Evolutionary conservation across 1,140 invertebrate species (phyloP), one percentile per base, ranked within the genome.

Genomic region (Stenopsyche tienmushanensis): DNA sequence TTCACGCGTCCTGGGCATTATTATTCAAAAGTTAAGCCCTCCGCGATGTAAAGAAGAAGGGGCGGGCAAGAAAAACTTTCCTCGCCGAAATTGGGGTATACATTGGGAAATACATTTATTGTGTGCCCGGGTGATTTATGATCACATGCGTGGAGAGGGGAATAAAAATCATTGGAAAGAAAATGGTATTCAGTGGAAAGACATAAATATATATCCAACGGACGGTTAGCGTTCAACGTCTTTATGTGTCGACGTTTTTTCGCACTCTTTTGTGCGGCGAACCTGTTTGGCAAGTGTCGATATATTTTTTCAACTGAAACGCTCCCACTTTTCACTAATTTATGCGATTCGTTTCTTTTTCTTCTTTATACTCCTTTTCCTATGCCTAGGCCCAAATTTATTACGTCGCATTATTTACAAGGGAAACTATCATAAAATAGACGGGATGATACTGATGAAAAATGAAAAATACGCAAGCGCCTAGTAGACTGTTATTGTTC

Each of bases 41-140:
- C 29, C 58, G 54, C 42, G 54, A 49, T 53, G 62, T 50, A 44
- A 60, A 47, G 39, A 60, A 47, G 15, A 29, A 47, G 52, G 23
- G 20, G 54, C 25, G 29, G 34, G 24, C 3, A 60, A 34, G 39
- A 42, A 21, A 39, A 66, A 45, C 42, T 66, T 66, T 55, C 60
- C 15, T 26, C 53, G 25, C 52, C 53, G 63, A 62, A 69, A 64
- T 62, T 64, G 62, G 59, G 64, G 64, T 64, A 58, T 62, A 70
- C 68, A 66, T 70, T 60, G 68, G 68, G 47, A 70, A 70, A 70
- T 70, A 70, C 68, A 70, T 70, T 70, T 70, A 70, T 70, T 70
- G 68, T 70, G 64, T 57, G 68, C 59, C 42, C 60, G 49, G 60
- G 67, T 70, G 68, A 70, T 70, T 70, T 70, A 70, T 70, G 60